Conservation (phyloP, 2,113 vertebrate species). For the Heterotis niloticus region DNA sequence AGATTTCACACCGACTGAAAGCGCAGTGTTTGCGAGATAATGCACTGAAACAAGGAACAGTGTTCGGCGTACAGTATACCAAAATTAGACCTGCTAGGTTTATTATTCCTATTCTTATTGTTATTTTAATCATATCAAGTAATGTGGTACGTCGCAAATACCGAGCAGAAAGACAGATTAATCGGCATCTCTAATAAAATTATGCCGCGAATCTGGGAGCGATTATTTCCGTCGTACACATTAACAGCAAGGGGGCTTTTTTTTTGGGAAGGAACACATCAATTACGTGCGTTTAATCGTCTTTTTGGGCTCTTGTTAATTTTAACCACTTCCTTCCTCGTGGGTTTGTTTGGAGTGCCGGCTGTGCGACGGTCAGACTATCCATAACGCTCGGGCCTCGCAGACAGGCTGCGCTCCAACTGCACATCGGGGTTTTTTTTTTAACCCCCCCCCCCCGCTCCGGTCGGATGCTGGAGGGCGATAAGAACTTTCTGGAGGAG, state of each 20-base stretch:
- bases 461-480: neutral
- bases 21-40: conserved; percentile 18
- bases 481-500: conserved; percentile 2
- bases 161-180: conserved; percentile 70
- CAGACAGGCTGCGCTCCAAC: conserved; percentile 60
- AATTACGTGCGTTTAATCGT: conserved; percentile 73
- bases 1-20: conserved; percentile 2
- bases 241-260: conserved; percentile 43
- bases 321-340: conserved; percentile 80
- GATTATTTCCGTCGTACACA: conserved; percentile 64
- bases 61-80: conserved; percentile 7
- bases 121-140: conserved; percentile 34
- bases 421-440: conserved; percentile 59
- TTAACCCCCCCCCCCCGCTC: no score
- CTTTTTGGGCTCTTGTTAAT: conserved; percentile 71
- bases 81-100: neutral
- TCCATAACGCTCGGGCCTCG: conserved; percentile 66
- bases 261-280: conserved; percentile 61
- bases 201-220: conserved; percentile 66
- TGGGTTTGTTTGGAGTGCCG: conserved; percentile 81
- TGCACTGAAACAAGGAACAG: conserved; percentile 5
- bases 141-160: conserved; percentile 64
- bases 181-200: conserved; percentile 61
- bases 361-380: conserved; percentile 62
- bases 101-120: conserved; percentile 33